A percentile compares a stretch with the other conserved stretches of the same genome.
Evolutionary conservation across 2,888 invertebrate genomes (phyloP).

Genomic region (Baronia brevicornis): DNA sequence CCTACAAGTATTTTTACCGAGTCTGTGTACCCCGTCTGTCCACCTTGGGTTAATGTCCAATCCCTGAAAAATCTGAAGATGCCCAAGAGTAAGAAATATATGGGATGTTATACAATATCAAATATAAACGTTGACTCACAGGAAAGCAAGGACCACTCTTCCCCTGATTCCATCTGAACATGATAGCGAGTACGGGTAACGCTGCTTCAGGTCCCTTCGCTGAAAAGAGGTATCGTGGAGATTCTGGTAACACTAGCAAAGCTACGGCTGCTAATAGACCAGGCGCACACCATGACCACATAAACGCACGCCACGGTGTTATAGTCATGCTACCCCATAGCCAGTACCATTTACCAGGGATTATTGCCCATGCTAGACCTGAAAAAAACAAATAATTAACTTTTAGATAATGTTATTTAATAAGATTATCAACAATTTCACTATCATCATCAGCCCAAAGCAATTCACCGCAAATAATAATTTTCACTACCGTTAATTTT

Average conservation of each 20-base stretch:
- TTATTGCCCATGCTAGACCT: conserved; percentile 81
- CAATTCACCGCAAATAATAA: too few species aligned
- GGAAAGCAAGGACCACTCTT: conserved; percentile 47
- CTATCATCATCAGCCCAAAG: too few species aligned
- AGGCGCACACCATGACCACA: conserved; percentile 79
- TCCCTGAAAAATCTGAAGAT: too few species aligned
- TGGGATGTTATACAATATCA: too few species aligned
- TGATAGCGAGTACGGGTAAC: conserved; percentile 73
- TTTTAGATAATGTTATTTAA: conserved; percentile 3
- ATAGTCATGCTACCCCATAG: conserved; percentile 57
- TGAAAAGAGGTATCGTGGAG: conserved; percentile 82
- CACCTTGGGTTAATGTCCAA: too few species aligned
- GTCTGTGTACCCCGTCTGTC: too few species aligned
- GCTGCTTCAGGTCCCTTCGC: conserved; percentile 78
- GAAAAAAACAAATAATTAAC: conserved; percentile 19
- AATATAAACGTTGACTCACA: conserved; percentile 35
- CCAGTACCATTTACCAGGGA: conserved; percentile 75
- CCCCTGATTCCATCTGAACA: conserved; percentile 70
- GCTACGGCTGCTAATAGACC: conserved; percentile 77
- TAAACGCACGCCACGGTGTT: conserved; percentile 85
- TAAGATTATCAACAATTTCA: too few species aligned
- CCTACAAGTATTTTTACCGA: too few species aligned
- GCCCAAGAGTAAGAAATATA: too few species aligned
- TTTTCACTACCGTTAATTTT: too few species aligned
- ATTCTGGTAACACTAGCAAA: conserved; percentile 80